phyloP scores from a whole-genome alignment of 2,797 vertebrate genomes.

The Tamandua tetradactyla region DNA sequence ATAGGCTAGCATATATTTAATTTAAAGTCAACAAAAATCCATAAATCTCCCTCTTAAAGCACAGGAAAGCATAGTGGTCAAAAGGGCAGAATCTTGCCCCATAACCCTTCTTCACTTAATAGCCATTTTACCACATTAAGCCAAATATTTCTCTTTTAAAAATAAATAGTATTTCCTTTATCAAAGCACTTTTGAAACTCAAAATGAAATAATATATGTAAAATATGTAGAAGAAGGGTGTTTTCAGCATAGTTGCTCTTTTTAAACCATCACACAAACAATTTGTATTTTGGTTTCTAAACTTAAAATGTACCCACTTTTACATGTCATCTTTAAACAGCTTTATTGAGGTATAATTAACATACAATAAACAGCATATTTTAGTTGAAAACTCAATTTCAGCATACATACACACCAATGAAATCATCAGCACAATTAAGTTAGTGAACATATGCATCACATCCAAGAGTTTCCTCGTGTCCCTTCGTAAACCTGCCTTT shows the following conservation, averaged over 20 bases:
- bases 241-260: not conserved
- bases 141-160: not conserved
- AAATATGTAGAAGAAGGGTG: not conserved
- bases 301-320: not conserved
- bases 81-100: not conserved
- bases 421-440: not conserved
- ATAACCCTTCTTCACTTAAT: not conserved
- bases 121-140: not conserved
- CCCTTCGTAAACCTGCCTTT: not conserved
- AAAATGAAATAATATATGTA: not conserved
- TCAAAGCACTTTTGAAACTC: not conserved
- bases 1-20: not conserved
- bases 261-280: not conserved
- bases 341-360: not conserved
- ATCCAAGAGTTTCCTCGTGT: not conserved
- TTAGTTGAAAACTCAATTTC: not conserved
- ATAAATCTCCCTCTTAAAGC: not conserved
- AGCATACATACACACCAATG: not conserved
- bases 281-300: not conserved
- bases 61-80: not conserved
- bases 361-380: not conserved
- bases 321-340: not conserved
- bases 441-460: not conserved
- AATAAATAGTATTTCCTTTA: not conserved
- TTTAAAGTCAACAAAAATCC: not conserved